phyloP scores from a whole-genome alignment of 2,113 vertebrate genomes.

The Rostratula benghalensis region DNA sequence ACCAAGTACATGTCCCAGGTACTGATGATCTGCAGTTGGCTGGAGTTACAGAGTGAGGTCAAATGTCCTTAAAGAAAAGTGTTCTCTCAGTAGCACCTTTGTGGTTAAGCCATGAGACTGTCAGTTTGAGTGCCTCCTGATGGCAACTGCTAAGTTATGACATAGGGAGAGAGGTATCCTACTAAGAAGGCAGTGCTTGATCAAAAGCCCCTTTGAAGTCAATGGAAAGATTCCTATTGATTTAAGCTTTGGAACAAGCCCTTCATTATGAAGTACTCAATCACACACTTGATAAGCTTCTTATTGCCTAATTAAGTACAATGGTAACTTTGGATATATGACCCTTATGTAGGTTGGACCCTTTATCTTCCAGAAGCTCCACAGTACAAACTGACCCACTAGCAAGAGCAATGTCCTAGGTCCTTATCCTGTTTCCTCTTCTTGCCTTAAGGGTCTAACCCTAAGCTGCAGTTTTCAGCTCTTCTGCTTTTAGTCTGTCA shows the following conservation, averaged over 20 bases:
- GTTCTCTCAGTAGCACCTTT: background rate
- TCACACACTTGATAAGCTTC: background rate
- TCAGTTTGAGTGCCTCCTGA: background rate
- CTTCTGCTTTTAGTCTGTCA: background rate
- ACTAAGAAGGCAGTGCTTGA: slow-evolving; percentile 9
- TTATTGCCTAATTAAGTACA: slow-evolving; percentile 34
- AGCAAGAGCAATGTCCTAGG: background rate
- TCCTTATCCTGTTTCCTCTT: background rate
- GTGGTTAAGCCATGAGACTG: background rate
- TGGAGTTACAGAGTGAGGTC: background rate
- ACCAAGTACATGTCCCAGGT: background rate
- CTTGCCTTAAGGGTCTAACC: background rate
- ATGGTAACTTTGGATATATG: slow-evolving; percentile 19
- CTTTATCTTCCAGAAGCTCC: background rate
- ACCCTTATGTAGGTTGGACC: background rate
- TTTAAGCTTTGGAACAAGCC: slow-evolving; percentile 43
- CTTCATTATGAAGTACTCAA: slow-evolving; percentile 20
- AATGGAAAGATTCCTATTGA: slow-evolving; percentile 45
- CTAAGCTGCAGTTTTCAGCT: background rate
- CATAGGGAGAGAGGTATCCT: background rate
- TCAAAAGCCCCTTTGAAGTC: slow-evolving; percentile 62
- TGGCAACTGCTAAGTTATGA: background rate
- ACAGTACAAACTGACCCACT: background rate
- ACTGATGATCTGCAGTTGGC: background rate
- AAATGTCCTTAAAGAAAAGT: background rate